phyloP scores from a whole-genome alignment of 2,888 invertebrate genomes.

The Oscheius sp. region DNA sequence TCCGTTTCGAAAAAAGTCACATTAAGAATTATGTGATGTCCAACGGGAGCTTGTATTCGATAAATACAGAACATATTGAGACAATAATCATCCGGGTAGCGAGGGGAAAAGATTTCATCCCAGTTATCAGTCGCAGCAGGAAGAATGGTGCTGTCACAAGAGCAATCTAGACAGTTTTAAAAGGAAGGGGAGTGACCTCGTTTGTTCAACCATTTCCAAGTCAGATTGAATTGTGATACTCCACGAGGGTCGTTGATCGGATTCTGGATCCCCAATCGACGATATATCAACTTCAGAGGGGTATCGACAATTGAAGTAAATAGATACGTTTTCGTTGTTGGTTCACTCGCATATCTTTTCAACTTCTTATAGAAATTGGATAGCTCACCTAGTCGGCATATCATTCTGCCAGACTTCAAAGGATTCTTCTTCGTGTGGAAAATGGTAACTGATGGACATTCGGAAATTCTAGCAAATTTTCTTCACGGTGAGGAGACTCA shows the following conservation, averaged over 20 bases:
- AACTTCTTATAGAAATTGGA: background rate
- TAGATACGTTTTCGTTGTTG: background rate
- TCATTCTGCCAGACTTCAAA: background rate
- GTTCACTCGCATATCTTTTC: background rate
- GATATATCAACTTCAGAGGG: background rate
- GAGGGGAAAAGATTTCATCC: conserved; percentile 16
- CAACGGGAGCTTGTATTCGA: conserved; percentile 2
- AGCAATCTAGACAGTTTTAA: background rate
- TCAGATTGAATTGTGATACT: background rate
- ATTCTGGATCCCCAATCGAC: background rate
- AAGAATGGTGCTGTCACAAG: background rate
- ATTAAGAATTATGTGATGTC: conserved; percentile 4
- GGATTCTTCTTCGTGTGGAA: background rate
- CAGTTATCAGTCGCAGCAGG: background rate
- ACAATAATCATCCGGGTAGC: conserved; percentile 14
- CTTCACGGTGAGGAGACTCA: background rate
- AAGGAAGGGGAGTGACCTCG: background rate
- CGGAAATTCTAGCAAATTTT: conserved; percentile 3
- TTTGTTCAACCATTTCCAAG: conserved; percentile 2
- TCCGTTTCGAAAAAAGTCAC: conserved; percentile 20
- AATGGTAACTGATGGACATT: background rate
- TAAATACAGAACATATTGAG: conserved; percentile 17
- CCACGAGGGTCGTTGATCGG: background rate
- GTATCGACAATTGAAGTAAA: background rate
- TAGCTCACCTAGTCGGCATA: background rate